phyloP scores from a whole-genome alignment of 1,140 invertebrate genomes.

The Drosophila burlai region DNA sequence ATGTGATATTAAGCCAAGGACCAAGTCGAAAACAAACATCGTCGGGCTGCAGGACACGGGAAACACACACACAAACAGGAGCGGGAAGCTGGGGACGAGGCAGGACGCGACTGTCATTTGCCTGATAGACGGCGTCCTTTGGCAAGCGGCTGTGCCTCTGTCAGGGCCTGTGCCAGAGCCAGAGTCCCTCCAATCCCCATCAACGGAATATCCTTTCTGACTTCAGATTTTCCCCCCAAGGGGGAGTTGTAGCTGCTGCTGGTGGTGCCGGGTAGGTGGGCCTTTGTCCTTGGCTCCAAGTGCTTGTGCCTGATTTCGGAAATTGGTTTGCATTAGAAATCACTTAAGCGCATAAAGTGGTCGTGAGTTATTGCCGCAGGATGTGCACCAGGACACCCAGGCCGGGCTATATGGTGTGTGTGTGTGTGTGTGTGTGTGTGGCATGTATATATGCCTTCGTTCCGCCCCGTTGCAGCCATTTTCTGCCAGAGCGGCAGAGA shows the following conservation, averaged over 20 bases:
- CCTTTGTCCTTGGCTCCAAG: conserved; percentile 67
- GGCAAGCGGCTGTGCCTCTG: conserved; percentile 28
- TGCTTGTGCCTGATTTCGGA: conserved; percentile 82
- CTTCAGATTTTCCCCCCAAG: conserved; percentile 15
- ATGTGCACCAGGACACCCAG: conserved; percentile 64
- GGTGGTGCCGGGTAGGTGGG: conserved; percentile 4
- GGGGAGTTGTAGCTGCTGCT: not conserved
- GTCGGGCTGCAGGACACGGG: conserved; percentile 29
- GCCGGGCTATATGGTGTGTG: not conserved
- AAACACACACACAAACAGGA: conserved; percentile 29
- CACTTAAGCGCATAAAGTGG: conserved; percentile 83
- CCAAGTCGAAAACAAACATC: conserved; percentile 62
- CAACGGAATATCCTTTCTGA: conserved; percentile 69
- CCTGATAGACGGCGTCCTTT: conserved; percentile 66
- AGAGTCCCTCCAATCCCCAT: conserved; percentile 16
- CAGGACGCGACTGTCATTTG: conserved; percentile 76
- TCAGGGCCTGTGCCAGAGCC: not conserved
- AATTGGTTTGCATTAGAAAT: conserved; percentile 84
- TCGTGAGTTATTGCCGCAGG: conserved; percentile 81
- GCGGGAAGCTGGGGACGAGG: conserved; percentile 6
- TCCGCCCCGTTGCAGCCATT: conserved; percentile 13
- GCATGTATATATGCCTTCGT: not conserved
- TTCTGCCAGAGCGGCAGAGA: not conserved
- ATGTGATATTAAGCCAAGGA: conserved; percentile 56
- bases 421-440: not conserved